Conservation (phyloP, 2,113 vertebrate species). For the Australoheros scitulus region DNA sequence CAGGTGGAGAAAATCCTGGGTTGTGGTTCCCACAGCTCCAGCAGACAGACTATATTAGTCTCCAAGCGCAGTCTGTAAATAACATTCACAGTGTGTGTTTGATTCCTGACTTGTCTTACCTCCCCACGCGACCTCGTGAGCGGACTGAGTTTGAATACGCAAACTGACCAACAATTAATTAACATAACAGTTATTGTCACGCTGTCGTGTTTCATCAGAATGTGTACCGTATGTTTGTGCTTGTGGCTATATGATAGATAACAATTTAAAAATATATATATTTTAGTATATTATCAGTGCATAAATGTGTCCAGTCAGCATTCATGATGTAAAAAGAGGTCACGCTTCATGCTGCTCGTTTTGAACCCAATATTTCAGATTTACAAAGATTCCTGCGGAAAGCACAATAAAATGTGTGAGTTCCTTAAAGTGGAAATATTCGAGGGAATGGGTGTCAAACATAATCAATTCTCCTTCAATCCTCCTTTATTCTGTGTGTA, state of each 20-base stretch:
- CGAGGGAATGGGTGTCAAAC: neutral
- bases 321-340: neutral
- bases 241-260: neutral
- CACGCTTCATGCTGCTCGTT: neutral
- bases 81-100: neutral
- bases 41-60: constrained; percentile 19
- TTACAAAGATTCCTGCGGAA: neutral
- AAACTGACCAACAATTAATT: neutral
- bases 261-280: neutral
- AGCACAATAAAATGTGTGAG: neutral
- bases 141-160: neutral
- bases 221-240: neutral
- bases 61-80: neutral
- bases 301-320: neutral
- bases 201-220: neutral
- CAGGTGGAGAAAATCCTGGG: constrained; percentile 60
- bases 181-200: neutral
- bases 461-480: neutral
- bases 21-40: constrained; percentile 47
- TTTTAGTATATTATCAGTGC: neutral
- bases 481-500: neutral
- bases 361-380: neutral
- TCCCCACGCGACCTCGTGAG: neutral
- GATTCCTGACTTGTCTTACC: neutral
- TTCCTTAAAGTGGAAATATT: neutral